phyloP scores from a whole-genome alignment of 2,797 vertebrate genomes.

The Microchirus variegatus region DNA sequence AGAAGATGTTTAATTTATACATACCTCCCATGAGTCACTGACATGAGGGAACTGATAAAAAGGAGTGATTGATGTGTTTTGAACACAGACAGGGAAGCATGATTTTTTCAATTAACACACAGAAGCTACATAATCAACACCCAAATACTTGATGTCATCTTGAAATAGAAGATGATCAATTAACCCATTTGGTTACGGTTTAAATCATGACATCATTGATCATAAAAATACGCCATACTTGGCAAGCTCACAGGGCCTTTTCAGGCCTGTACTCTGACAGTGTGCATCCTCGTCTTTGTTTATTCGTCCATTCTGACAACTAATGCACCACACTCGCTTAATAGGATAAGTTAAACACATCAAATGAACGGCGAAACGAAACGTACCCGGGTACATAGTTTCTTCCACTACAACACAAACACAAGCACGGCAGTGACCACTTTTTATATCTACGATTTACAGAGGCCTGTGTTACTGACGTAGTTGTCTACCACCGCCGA shows the following conservation, averaged over 20 bases:
- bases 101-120: constrained; percentile 29
- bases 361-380: constrained; percentile 26
- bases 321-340: constrained; percentile 38
- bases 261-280: constrained; percentile 80
- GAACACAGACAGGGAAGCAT: constrained; percentile 2
- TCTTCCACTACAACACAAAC: constrained; percentile 5
- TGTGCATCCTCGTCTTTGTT: constrained; percentile 80
- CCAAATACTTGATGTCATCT: neutral
- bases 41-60: constrained; percentile 11
- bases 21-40: constrained; percentile 7
- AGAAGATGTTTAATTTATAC: neutral
- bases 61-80: constrained; percentile 7
- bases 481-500: constrained; percentile 71
- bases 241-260: constrained; percentile 81
- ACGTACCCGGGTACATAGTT: neutral
- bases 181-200: neutral
- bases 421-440: constrained; percentile 24
- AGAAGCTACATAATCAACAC: constrained; percentile 7
- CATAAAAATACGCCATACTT: constrained; percentile 84
- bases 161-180: neutral
- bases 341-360: constrained; percentile 25
- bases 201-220: constrained; percentile 47
- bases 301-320: constrained; percentile 75
- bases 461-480: constrained; percentile 81
- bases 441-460: constrained; percentile 53